Conservation (phyloP, 2,888 invertebrate species). For the Pheosia gnoma region DNA sequence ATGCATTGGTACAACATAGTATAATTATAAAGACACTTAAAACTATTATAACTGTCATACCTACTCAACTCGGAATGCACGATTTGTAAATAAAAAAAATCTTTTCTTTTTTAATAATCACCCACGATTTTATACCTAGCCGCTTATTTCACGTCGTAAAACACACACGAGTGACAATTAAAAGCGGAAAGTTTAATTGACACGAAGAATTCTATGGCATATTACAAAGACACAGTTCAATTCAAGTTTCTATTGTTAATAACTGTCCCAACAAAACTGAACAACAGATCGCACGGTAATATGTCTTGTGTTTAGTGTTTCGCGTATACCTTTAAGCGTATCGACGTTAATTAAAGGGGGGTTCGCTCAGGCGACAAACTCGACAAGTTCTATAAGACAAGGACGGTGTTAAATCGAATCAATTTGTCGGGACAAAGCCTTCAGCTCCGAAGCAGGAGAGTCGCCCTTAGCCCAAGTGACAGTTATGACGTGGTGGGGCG, state of each 20-base stretch:
- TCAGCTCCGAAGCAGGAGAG: slow-evolving; percentile 41
- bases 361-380: slow-evolving; percentile 20
- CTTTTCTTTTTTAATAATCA: slow-evolving; percentile 45
- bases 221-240: slow-evolving; percentile 37
- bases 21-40: slow-evolving; percentile 21
- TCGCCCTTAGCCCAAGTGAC: slow-evolving; percentile 61
- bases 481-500: slow-evolving; percentile 80
- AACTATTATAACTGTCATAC: slow-evolving; percentile 23
- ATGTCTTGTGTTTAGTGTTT: slow-evolving; percentile 11
- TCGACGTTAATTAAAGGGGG: slow-evolving; percentile 30
- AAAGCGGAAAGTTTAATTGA: slow-evolving; percentile 43
- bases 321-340: slow-evolving; percentile 22
- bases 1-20: slow-evolving; percentile 8
- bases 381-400: slow-evolving; percentile 31
- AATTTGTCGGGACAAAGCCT: slow-evolving; percentile 64
- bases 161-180: slow-evolving; percentile 3
- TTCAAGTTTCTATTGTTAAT: slow-evolving; percentile 44
- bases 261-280: slow-evolving; percentile 16
- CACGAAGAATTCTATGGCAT: slow-evolving; percentile 44
- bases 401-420: slow-evolving; percentile 63
- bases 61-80: slow-evolving; percentile 25
- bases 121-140: slow-evolving; percentile 38
- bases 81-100: slow-evolving; percentile 44
- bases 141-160: slow-evolving; percentile 27
- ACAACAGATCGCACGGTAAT: slow-evolving; percentile 15